Conservation (phyloP, 2,888 invertebrate species). For the Drosophila eohydei region DNA sequence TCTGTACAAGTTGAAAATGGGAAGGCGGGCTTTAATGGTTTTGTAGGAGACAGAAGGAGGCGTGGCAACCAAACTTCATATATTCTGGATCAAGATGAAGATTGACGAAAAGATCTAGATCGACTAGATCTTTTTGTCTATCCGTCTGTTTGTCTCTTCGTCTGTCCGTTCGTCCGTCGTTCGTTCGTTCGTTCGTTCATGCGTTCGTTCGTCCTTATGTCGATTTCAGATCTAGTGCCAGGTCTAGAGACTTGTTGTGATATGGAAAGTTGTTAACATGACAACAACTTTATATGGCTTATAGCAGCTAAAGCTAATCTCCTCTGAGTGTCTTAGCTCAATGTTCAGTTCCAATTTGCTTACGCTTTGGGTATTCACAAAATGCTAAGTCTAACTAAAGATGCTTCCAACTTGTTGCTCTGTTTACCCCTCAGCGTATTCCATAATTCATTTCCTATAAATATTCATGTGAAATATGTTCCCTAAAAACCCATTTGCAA, state of each 20-base stretch:
- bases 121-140: no score
- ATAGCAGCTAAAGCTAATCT: neutral
- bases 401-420: neutral
- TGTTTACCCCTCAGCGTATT: neutral
- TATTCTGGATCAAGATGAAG: neutral
- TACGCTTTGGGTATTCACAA: neutral
- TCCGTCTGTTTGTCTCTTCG: neutral
- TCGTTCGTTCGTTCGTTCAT: no score
- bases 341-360: neutral
- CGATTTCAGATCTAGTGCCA: no score
- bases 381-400: neutral
- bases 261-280: no score
- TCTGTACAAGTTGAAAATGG: neutral
- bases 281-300: no score
- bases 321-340: neutral
- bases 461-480: no score
- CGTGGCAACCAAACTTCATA: neutral
- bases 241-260: no score
- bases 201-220: neutral
- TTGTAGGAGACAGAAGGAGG: neutral
- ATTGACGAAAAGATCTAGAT: no score
- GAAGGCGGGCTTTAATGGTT: neutral
- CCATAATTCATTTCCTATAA: neutral
- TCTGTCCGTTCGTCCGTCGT: neutral
- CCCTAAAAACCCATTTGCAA: slow-evolving; percentile 6